Evolutionary conservation across 2,797 vertebrate species (phyloP).

Genomic region (Decapterus maruadsi): DNA sequence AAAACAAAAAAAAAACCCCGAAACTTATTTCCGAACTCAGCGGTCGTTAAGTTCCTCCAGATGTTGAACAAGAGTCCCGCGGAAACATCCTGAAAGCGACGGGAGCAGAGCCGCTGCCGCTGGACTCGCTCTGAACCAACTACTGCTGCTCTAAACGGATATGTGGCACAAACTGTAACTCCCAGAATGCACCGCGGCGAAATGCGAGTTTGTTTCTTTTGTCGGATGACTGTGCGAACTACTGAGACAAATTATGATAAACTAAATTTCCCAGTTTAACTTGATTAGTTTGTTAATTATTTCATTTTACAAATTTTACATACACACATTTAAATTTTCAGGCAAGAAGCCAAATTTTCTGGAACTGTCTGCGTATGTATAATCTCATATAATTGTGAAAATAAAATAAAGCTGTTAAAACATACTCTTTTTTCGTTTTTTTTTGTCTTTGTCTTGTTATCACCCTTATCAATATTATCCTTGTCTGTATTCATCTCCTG

Average conservation of each 20-base stretch:
- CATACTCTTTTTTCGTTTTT: no score
- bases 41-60: neutral
- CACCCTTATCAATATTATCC: no score
- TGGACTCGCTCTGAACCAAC: slow-evolving; percentile 35
- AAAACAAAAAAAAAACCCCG: neutral
- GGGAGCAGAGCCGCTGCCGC: slow-evolving; percentile 19
- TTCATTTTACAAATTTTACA: no score
- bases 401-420: no score
- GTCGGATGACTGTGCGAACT: rapidly evolving
- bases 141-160: slow-evolving; percentile 43
- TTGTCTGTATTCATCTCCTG: no score
- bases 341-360: no score
- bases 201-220: slow-evolving; percentile 34
- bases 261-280: no score
- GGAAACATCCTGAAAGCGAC: slow-evolving; percentile 40
- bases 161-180: slow-evolving; percentile 82
- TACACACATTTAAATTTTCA: no score
- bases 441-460: no score
- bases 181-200: slow-evolving; percentile 81
- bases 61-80: neutral
- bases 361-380: no score
- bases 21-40: slow-evolving; percentile 31
- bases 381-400: no score
- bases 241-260: neutral
- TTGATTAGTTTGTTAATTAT: no score